Conservation (phyloP, 2,888 invertebrate species). For the Listrodromus nycthemerus region DNA sequence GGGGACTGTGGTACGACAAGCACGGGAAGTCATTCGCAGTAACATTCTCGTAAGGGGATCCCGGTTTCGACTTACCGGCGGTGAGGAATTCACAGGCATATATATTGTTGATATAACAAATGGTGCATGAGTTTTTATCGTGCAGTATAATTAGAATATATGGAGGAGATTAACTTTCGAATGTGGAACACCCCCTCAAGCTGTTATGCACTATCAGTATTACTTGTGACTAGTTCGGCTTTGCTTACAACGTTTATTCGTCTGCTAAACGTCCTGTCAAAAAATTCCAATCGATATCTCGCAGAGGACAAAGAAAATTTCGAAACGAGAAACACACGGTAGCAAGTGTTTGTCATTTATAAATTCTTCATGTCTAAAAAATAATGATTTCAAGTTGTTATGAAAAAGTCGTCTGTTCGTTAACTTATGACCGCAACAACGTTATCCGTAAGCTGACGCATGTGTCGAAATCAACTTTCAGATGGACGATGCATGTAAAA, state of each 20-base stretch:
- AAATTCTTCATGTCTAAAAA: background rate
- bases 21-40: background rate
- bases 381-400: no score
- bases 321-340: no score
- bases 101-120: slow-evolving; percentile 56
- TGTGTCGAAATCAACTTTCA: no score
- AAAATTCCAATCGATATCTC: background rate
- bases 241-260: background rate
- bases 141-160: background rate
- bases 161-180: slow-evolving; percentile 17
- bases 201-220: background rate
- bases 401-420: no score
- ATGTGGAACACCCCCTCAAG: background rate
- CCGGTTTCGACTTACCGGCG: slow-evolving; percentile 20
- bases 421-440: no score
- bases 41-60: background rate
- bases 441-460: no score
- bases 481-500: no score
- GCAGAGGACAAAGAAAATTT: background rate
- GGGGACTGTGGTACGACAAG: background rate
- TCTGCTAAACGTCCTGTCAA: background rate
- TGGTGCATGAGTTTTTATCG: background rate
- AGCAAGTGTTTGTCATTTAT: background rate
- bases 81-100: slow-evolving; percentile 13
- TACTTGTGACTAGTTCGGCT: background rate